Percentiles rank a stretch among this genome's conserved stretches.
These are phyloP conservation scores for Pyrrhia umbra DNA, from an alignment of 2,888 invertebrate genomes.

Conservation along the genomic window DNA sequence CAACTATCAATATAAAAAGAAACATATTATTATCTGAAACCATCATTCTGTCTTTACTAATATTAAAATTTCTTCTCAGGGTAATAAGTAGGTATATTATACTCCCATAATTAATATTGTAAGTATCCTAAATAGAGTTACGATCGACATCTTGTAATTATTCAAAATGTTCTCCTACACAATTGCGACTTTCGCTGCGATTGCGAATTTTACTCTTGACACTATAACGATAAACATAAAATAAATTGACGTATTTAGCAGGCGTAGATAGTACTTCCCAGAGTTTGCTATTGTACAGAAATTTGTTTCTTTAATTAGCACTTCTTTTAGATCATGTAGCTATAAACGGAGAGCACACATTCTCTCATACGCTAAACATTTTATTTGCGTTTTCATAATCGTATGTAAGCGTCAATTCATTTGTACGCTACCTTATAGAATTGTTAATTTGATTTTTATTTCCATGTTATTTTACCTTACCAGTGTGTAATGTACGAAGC, in stretches of 20 bases:
- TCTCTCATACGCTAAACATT: slow-evolving; percentile 3
- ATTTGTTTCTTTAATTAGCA: slow-evolving; percentile 17
- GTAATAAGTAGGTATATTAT: not conserved
- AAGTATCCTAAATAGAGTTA: slow-evolving; percentile 6
- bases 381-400: not conserved
- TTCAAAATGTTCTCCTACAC: not conserved
- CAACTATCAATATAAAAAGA: slow-evolving; percentile 9
- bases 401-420: not conserved
- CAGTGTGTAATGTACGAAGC: slow-evolving; percentile 2
- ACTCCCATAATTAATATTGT: not conserved
- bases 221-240: slow-evolving; percentile 6
- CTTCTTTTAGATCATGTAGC: not conserved
- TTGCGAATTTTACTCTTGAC: not conserved
- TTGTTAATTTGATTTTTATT: slow-evolving; percentile 6
- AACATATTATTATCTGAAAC: slow-evolving; percentile 1
- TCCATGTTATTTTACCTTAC: slow-evolving; percentile 15
- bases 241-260: slow-evolving; percentile 29
- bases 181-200: slow-evolving; percentile 21
- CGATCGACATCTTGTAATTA: slow-evolving; percentile 13
- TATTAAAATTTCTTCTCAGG: not conserved
- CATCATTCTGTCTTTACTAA: not conserved
- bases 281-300: slow-evolving; percentile 1
- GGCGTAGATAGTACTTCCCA: slow-evolving; percentile 8
- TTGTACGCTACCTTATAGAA: not conserved
- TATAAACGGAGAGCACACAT: slow-evolving; percentile 12